Base-by-base conservation (phyloP, 2,797 vertebrate genomes). In the Lemur catta region DNA sequence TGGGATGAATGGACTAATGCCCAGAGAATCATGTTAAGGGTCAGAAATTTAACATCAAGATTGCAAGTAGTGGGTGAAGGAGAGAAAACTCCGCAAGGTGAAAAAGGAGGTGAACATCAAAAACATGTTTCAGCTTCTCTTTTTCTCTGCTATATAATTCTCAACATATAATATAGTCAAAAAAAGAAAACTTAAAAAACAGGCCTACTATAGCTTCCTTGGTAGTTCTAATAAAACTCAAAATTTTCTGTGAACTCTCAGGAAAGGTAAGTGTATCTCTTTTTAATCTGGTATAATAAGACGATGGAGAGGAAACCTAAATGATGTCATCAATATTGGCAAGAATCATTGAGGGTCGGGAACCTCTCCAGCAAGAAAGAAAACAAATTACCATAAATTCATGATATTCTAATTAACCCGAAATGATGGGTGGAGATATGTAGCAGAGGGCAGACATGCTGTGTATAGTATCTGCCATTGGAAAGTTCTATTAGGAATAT, bases 331-430 rank as follows among this genome's bases (percentile, higher is more conserved):
- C 28, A 41, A 3, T 8, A 35, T 59, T 79, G 12, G 28, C 46
- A 67, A 46, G 8, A 26, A 24, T 2, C 7, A 35, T 0, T 18
- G 15, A 52, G 1, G 33, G 33, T 50, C 18, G 1, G 18, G 30
- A 80, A 38, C 7, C 3, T 61, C 43, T 90, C 33, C 30, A 69
- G 41, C 35, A 74, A 91, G n/a, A 67, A 91, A 67, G 9, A 28
- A 92, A 79, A 9, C 0, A 72, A 63, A 82, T 46, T 0, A 48
- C 1, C 26, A 4, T 7, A 72, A 61, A 7, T 33, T 74, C 4
- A 5, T 82, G 33, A n/a, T 67, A 43, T 7, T 67, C 41, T 12
- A 35, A 48, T 75, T 20, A 91, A 50, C 6, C 10, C 18, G 35
- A 28, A 63, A 17, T 22, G 17, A 50, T 75, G 12, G 8, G 14